These are phyloP conservation scores for Agonopterix subpropinquella DNA, from an alignment of 2,888 invertebrate genomes.

Conservation along the genomic window DNA sequence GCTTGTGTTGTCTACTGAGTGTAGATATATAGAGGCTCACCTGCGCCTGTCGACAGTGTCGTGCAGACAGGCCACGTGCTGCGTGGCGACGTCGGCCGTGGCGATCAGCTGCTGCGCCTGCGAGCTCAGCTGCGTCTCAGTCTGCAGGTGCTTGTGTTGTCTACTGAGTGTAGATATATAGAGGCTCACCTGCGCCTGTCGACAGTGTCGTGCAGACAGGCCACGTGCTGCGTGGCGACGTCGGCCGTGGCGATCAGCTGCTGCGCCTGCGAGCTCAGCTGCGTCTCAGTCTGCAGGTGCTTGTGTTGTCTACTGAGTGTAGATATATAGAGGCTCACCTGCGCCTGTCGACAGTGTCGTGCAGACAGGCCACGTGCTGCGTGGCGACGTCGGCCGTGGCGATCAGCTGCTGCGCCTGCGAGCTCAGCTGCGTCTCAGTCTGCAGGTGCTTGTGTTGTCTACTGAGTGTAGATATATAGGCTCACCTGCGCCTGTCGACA, in stretches of 20 bases:
- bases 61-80: conserved; percentile 78
- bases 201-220: conserved; percentile 79
- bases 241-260: conserved; percentile 79
- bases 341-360: conserved; percentile 78
- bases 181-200: conserved; percentile 65
- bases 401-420: conserved; percentile 79
- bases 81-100: conserved; percentile 78
- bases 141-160: conserved; percentile 77
- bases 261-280: conserved; percentile 77
- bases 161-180: conserved; percentile 71
- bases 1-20: conserved; percentile 79
- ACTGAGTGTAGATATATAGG: conserved; percentile 66
- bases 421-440: conserved; percentile 77
- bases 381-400: conserved; percentile 79
- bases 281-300: conserved; percentile 78
- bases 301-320: conserved; percentile 78
- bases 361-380: conserved; percentile 77
- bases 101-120: conserved; percentile 79
- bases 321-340: conserved; percentile 33
- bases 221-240: conserved; percentile 75
- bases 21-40: conserved; percentile 34
- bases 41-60: conserved; percentile 76
- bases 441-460: conserved; percentile 73
- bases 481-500: conserved; percentile 73
- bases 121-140: conserved; percentile 75